phyloP scores from a whole-genome alignment of 2,113 vertebrate genomes.

The Colaptes auratus region DNA sequence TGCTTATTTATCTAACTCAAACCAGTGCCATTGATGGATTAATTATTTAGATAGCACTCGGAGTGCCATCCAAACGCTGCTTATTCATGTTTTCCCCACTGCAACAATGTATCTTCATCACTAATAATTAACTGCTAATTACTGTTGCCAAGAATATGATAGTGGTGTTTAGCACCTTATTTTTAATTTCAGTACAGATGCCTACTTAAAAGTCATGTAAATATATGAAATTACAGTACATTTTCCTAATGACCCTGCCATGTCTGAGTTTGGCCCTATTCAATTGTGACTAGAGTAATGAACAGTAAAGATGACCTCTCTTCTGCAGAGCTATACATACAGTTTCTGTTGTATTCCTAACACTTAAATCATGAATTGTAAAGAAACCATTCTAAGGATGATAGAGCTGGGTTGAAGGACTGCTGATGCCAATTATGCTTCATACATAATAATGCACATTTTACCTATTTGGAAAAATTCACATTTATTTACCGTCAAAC shows the following conservation, averaged over 20 bases:
- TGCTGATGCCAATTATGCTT: slow-evolving; percentile 62
- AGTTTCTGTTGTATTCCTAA: neutral
- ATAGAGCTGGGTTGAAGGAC: neutral
- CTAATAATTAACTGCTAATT: slow-evolving; percentile 61
- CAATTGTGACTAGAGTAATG: slow-evolving; percentile 5
- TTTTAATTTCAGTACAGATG: slow-evolving; percentile 32
- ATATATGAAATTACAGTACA: slow-evolving; percentile 35
- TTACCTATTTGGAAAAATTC: slow-evolving; percentile 91
- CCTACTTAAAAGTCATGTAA: slow-evolving; percentile 35
- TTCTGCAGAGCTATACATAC: neutral
- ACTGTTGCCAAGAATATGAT: slow-evolving; percentile 24
- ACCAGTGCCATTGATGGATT: slow-evolving; percentile 28
- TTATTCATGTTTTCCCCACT: slow-evolving; percentile 48
- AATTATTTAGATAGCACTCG: slow-evolving; percentile 11
- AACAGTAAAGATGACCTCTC: slow-evolving; percentile 15
- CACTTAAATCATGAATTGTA: neutral
- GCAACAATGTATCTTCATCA: slow-evolving; percentile 54
- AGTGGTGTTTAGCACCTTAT: slow-evolving; percentile 1
- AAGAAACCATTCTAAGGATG: slow-evolving; percentile 16
- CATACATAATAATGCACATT: slow-evolving; percentile 77
- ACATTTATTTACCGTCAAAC: slow-evolving; percentile 99
- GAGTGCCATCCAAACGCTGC: slow-evolving; percentile 23
- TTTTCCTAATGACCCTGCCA: slow-evolving; percentile 42
- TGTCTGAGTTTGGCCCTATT: slow-evolving; percentile 12
- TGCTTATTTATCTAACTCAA: slow-evolving; percentile 15